Evolutionary conservation across 2,113 vertebrate species (phyloP).

Genomic region (Geococcyx californianus): DNA sequence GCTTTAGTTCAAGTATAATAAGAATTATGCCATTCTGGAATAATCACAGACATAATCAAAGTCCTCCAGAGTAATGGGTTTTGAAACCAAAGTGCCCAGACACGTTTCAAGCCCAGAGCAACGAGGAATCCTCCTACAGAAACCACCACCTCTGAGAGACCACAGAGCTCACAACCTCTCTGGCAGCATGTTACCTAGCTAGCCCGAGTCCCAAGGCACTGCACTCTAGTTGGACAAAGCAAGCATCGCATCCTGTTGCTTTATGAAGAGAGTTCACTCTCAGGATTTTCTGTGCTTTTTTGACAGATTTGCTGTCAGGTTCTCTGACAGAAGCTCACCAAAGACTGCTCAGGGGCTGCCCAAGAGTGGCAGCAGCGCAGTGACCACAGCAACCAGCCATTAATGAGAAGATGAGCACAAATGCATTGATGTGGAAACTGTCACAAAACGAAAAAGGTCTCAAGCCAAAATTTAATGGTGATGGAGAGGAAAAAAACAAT

Average conservation of each 20-base stretch:
- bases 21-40: not conserved
- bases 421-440: not conserved
- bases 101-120: not conserved
- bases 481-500: not conserved
- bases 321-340: not conserved
- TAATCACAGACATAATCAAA: not conserved
- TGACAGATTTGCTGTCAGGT: not conserved
- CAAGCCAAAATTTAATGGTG: not conserved
- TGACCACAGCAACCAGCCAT: not conserved
- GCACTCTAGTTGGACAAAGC: not conserved
- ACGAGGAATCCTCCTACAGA: not conserved
- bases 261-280: not conserved
- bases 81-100: not conserved
- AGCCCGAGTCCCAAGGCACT: not conserved
- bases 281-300: not conserved
- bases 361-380: not conserved
- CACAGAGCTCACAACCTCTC: not conserved
- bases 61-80: not conserved
- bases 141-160: not conserved
- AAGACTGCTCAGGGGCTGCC: not conserved
- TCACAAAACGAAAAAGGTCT: not conserved
- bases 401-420: not conserved
- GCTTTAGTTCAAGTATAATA: not conserved
- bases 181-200: rapidly evolving
- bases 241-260: not conserved